Percentiles rank a stretch among this genome's conserved stretches.
These are phyloP conservation scores for Drosophila hydei DNA, from an alignment of 1,140 invertebrate genomes.

Conservation along the genomic window DNA sequence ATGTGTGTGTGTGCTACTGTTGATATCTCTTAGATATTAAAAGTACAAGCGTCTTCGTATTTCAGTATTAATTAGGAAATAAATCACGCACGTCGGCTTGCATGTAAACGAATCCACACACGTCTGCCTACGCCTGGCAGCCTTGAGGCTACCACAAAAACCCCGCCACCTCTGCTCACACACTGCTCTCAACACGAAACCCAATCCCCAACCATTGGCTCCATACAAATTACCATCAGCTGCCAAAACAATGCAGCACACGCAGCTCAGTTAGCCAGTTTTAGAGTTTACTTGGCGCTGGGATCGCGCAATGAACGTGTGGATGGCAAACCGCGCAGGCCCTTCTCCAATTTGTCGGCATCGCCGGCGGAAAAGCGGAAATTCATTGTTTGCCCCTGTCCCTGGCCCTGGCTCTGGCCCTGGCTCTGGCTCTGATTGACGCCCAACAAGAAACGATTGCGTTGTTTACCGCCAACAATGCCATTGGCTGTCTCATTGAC, in stretches of 20 bases:
- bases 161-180: too few relatives aligned
- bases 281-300: constrained; percentile 54
- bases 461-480: constrained; percentile 15
- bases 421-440: constrained; percentile 26
- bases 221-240: not conserved
- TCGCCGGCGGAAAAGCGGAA: constrained; percentile 83
- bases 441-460: constrained; percentile 51
- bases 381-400: constrained; percentile 61
- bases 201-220: not conserved
- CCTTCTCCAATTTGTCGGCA: constrained; percentile 83
- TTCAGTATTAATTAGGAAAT: constrained; percentile 81
- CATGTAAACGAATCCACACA: constrained; percentile 45
- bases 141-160: constrained; percentile 2
- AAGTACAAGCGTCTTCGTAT: constrained; percentile 81
- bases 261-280: too few relatives aligned
- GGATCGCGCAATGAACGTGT: constrained; percentile 76
- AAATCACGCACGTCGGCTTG: constrained; percentile 65
- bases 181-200: not conserved
- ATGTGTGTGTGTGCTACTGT: constrained; percentile 24
- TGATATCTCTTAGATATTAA: constrained; percentile 77
- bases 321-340: constrained; percentile 71
- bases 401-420: constrained; percentile 28
- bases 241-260: constrained; percentile 27
- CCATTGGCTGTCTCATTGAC: not conserved
- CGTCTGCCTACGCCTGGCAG: constrained; percentile 20